phyloP scores from a whole-genome alignment of 1,140 invertebrate genomes.

The Ganaspis sp. region DNA sequence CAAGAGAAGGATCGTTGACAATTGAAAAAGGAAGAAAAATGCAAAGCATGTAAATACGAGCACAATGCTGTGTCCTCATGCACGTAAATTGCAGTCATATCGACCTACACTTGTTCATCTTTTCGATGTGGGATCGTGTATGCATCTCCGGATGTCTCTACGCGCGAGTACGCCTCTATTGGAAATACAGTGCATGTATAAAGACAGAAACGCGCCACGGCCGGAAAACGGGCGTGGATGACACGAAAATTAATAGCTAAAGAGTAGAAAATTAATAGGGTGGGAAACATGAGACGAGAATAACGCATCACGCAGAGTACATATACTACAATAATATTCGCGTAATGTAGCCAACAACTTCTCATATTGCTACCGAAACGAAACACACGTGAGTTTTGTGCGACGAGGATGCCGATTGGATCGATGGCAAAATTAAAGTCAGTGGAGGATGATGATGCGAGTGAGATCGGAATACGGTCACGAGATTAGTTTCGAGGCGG shows the following conservation, averaged over 20 bases:
- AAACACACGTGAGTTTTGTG: background rate
- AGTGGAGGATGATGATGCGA: conserved; percentile 22
- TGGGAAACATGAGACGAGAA: conserved; percentile 49
- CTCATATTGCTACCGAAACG: background rate
- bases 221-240: conserved; percentile 63
- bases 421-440: conserved; percentile 25
- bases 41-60: background rate
- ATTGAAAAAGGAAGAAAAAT: conserved; percentile 17
- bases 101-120: background rate
- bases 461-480: background rate
- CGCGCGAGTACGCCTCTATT: conserved; percentile 39
- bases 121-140: background rate
- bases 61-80: background rate
- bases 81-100: background rate
- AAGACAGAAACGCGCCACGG: conserved; percentile 43
- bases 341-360: conserved; percentile 39
- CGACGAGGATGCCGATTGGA: background rate
- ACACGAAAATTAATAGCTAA: conserved; percentile 58
- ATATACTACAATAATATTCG: conserved; percentile 33
- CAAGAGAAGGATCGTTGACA: background rate
- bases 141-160: conserved; percentile 38
- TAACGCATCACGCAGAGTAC: conserved; percentile 37
- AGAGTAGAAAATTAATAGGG: conserved; percentile 62
- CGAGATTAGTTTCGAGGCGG: conserved; percentile 9
- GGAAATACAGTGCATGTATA: conserved; percentile 41